Evolutionary conservation across 2,113 vertebrate species (phyloP).

Genomic region (Neotragus moschatus): DNA sequence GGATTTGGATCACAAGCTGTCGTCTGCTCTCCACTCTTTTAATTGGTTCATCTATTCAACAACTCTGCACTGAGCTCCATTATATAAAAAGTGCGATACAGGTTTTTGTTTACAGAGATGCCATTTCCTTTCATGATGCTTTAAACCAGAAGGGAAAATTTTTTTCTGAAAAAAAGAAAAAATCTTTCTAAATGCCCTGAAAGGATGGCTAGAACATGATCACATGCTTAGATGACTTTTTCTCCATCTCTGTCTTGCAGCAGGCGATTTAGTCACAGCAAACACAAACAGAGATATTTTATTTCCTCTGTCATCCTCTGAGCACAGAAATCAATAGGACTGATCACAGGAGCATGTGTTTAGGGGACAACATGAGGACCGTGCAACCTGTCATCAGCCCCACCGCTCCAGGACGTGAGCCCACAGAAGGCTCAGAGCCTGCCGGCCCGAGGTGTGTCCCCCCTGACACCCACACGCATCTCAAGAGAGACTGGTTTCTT

Average conservation of each 20-base stretch:
- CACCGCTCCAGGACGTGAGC: background rate
- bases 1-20: background rate
- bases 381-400: background rate
- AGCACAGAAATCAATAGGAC: constrained; percentile 14
- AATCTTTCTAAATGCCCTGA: constrained; percentile 29
- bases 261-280: background rate
- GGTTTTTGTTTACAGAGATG: background rate
- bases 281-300: background rate
- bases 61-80: background rate
- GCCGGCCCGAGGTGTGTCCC: background rate
- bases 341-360: background rate
- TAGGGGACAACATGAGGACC: constrained; percentile 33
- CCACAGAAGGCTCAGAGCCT: background rate
- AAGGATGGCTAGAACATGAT: constrained; percentile 47
- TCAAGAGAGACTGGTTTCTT: background rate
- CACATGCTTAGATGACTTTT: constrained; percentile 24
- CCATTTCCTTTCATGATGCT: background rate
- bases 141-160: background rate
- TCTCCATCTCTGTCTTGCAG: background rate
- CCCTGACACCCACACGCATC: background rate
- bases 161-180: background rate
- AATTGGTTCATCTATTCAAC: constrained; percentile 25
- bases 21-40: background rate
- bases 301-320: background rate
- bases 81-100: background rate